Evolutionary conservation across 2,797 vertebrate species (phyloP), one percentile per base, ranked within the genome.

Genomic region (Acanthurus leucopareius): DNA sequence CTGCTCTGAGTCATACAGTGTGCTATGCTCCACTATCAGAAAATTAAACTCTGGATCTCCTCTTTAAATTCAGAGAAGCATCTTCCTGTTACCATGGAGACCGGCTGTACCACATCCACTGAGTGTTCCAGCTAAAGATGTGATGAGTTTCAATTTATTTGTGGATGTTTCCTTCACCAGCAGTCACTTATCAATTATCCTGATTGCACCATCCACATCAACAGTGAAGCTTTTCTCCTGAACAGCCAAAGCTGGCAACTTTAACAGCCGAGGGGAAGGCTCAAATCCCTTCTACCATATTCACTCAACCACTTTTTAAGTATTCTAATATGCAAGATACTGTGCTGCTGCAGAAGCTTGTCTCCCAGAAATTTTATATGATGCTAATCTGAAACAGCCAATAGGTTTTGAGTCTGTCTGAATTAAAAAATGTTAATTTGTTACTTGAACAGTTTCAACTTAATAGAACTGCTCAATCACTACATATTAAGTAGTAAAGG

Each of bases 21-120:
- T 67, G 62, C 84, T 52, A 65, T 75, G 57, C 38, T 42, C 52
- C 1, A 0, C 67, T 75, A 69, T 86, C 82, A 85, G 80, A 82
- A 88, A 90, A 90, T 91, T 75, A 84, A 87, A 64, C 53, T 69
- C 76, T 52, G 54, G 52, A 77, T 79, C 32, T 69, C 72, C 68
- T 64, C 48, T 57, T 47, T 32, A 88, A 69, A 87, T 72, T 74
- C 42, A 60, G n/a, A 75, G 58, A 32, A 42, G 61, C 76, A 78
- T 81, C 73, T 35, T 49, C 14, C 63, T 13, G 80, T 92, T 52
- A 1, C 88, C 83, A 89, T 91, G 89, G 91, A 85, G 77, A 92
- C 89, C 15, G 2, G 45, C 63, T 59, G 70, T 65, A 72, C 44
- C 66, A 45, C 19, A 47, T 62, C 57, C 49, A 42, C 51, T 3